These are phyloP conservation scores for Streptopelia turtur DNA, from an alignment of 2,797 vertebrate species.

Conservation along the genomic window DNA sequence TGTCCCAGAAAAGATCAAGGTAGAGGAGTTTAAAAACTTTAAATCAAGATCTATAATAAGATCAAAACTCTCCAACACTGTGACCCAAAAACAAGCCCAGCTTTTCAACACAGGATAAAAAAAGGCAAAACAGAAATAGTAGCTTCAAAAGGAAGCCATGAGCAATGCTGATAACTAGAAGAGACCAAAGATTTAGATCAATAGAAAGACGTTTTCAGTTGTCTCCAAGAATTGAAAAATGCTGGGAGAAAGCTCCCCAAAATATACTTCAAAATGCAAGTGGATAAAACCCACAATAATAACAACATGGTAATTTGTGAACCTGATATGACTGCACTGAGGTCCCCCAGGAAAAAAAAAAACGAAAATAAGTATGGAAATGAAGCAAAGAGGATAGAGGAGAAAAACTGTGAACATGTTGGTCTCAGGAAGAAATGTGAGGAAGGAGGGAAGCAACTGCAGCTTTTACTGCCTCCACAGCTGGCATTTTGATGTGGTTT, in stretches of 20 bases:
- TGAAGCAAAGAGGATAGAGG: background rate
- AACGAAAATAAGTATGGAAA: background rate
- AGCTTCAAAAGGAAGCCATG: background rate
- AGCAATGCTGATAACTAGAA: background rate
- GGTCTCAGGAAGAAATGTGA: background rate
- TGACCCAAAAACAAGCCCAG: background rate
- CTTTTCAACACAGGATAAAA: constrained; percentile 2
- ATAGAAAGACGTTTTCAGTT: background rate
- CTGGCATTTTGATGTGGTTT: background rate
- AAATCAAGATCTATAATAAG: background rate
- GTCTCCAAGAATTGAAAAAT: background rate
- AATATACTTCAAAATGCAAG: background rate
- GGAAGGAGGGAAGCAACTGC: background rate
- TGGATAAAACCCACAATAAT: background rate
- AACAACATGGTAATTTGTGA: background rate
- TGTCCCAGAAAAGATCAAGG: constrained; percentile 10
- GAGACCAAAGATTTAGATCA: background rate
- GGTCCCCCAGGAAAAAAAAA: background rate
- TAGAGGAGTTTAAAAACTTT: background rate
- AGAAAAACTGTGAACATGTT: rapidly evolving
- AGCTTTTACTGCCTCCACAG: background rate
- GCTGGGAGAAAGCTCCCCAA: background rate
- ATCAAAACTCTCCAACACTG: background rate
- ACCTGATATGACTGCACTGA: background rate
- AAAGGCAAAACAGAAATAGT: background rate